Conservation (phyloP, 1,140 invertebrate genomes). For the Apis cerana region DNA sequence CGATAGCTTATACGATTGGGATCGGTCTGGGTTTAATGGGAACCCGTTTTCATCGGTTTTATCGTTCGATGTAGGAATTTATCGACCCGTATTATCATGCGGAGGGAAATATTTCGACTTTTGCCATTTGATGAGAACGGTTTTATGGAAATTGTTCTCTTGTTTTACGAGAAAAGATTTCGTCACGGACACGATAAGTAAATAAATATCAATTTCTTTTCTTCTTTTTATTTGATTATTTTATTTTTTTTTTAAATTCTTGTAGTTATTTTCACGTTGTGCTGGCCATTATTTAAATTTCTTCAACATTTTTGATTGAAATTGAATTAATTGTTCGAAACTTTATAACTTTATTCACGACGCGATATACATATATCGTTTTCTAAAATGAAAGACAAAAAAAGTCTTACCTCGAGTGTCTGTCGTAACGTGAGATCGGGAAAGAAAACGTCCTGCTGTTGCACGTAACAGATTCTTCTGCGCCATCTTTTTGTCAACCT, state of each 20-base stretch:
- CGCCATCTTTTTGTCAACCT: slow-evolving; percentile 89
- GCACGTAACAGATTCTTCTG: slow-evolving; percentile 90
- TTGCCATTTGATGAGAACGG: background rate
- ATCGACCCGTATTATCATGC: slow-evolving; percentile 5
- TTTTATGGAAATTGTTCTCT: slow-evolving; percentile 19
- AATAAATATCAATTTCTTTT: background rate
- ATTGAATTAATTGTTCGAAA: too few species aligned
- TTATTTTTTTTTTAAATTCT: background rate
- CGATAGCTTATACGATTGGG: background rate
- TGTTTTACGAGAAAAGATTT: slow-evolving; percentile 15
- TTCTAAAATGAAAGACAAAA: too few species aligned
- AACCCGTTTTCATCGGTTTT: slow-evolving; percentile 2
- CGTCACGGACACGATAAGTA: background rate
- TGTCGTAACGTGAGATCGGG: slow-evolving; percentile 90
- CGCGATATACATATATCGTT: too few species aligned
- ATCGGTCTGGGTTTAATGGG: slow-evolving; percentile 9
- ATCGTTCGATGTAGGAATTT: slow-evolving; percentile 9
- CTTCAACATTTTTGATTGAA: too few species aligned
- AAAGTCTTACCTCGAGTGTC: slow-evolving; percentile 85
- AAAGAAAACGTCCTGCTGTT: slow-evolving; percentile 93
- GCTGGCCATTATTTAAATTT: too few species aligned
- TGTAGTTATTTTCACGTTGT: too few species aligned
- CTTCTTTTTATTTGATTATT: background rate
- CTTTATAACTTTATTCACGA: too few species aligned
- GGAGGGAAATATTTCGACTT: background rate